Conservation (phyloP, 2,888 invertebrate genomes). For the Argyra leucocephala region DNA sequence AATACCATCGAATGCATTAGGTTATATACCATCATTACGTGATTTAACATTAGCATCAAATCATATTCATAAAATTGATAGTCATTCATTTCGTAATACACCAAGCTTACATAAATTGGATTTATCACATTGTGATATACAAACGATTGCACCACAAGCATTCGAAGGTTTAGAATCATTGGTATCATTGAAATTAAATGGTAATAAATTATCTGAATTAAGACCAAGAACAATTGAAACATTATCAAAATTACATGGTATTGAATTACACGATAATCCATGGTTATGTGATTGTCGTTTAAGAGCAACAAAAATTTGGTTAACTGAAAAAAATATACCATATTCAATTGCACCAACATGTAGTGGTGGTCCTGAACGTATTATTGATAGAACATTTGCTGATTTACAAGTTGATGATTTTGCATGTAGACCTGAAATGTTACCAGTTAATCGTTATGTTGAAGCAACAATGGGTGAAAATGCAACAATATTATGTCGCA, state of each 20-base stretch:
- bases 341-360: conserved; percentile 71
- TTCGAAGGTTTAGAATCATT: conserved; percentile 68
- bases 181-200: conserved; percentile 70
- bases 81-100: conserved; percentile 63
- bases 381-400: conserved; percentile 62
- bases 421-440: conserved; percentile 73
- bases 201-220: conserved; percentile 66
- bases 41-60: conserved; percentile 73
- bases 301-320: conserved; percentile 71
- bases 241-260: conserved; percentile 62
- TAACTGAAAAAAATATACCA: conserved; percentile 65
- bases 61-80: conserved; percentile 69
- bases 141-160: conserved; percentile 64
- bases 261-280: conserved; percentile 77
- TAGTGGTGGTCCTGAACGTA: conserved; percentile 58
- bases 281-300: conserved; percentile 83
- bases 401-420: conserved; percentile 73
- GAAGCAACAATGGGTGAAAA: conserved; percentile 75
- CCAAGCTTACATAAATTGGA: conserved; percentile 73
- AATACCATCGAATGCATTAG: conserved; percentile 70
- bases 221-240: conserved; percentile 64
- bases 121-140: conserved; percentile 71
- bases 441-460: conserved; percentile 64
- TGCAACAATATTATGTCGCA: conserved; percentile 71
- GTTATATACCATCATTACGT: conserved; percentile 69